These are phyloP conservation scores for Sarcoramphus papa DNA, from an alignment of 2,797 vertebrate genomes.

Conservation along the genomic window DNA sequence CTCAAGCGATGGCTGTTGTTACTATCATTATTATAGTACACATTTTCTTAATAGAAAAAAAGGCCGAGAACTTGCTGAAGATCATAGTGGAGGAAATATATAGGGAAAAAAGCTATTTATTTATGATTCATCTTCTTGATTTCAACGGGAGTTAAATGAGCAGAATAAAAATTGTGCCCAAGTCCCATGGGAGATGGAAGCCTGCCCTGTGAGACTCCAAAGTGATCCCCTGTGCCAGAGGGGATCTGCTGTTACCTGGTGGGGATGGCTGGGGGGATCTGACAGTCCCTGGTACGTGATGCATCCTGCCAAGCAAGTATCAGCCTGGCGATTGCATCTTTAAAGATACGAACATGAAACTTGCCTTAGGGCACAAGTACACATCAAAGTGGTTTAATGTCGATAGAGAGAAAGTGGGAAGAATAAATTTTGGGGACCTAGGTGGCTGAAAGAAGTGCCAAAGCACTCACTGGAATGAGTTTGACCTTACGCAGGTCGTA, in stretches of 20 bases:
- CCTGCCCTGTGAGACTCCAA: neutral
- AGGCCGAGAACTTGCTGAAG: neutral
- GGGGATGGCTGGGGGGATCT: neutral
- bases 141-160: neutral
- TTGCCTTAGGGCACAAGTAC: neutral
- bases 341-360: neutral
- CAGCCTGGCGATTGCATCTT: neutral
- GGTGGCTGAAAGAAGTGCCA: neutral
- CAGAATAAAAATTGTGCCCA: neutral
- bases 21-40: neutral
- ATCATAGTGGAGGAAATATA: no score
- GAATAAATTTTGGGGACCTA: neutral
- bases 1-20: neutral
- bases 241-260: neutral
- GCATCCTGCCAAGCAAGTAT: no score
- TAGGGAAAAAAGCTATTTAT: neutral
- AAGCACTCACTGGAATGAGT: neutral
- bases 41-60: neutral
- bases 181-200: neutral
- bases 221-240: neutral
- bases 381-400: neutral
- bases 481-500: neutral
- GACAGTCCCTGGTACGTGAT: neutral
- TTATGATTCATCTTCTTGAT: neutral
- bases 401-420: neutral